These are phyloP conservation scores for Incurvaria masculella DNA, from an alignment of 2,888 invertebrate genomes.

Conservation along the genomic window DNA sequence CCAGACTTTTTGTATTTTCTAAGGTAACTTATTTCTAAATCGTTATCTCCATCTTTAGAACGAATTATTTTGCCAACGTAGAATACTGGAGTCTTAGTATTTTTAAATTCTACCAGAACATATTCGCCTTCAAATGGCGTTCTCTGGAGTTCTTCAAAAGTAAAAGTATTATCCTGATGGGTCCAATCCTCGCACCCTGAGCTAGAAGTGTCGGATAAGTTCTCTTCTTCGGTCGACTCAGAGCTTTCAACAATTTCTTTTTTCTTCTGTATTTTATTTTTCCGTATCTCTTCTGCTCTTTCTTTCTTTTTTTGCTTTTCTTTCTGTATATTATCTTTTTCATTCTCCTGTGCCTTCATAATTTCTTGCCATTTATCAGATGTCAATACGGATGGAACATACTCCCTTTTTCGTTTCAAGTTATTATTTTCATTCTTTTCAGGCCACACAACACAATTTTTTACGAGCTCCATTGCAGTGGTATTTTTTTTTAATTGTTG, in stretches of 20 bases:
- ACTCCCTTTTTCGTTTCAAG: conserved; percentile 1
- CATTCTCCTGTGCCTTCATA: conserved; percentile 7
- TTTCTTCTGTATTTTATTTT: background rate
- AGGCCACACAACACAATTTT: conserved; percentile 2
- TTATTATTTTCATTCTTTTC: conserved; percentile 6
- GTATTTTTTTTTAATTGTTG: no score
- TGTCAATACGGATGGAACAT: conserved; percentile 7
- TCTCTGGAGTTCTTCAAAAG: conserved; percentile 5
- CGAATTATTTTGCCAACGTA: conserved; percentile 5
- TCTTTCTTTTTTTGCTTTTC: conserved; percentile 2
- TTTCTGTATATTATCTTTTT: conserved; percentile 4
- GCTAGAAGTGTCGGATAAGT: background rate
- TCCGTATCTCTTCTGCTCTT: background rate
- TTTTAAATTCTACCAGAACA: conserved; percentile 7
- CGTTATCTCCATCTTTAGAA: background rate
- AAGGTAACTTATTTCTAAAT: conserved; percentile 6
- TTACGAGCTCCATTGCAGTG: background rate
- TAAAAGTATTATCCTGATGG: background rate
- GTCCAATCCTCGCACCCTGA: conserved; percentile 4
- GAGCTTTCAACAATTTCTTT: background rate
- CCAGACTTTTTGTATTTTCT: conserved; percentile 3
- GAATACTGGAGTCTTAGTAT: conserved; percentile 4
- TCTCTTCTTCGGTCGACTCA: conserved; percentile 1
- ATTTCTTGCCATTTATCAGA: conserved; percentile 7
- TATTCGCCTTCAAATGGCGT: conserved; percentile 3